Evolutionary conservation across 1,140 invertebrate species (phyloP).

Genomic region (Arctopsyche grandis): DNA sequence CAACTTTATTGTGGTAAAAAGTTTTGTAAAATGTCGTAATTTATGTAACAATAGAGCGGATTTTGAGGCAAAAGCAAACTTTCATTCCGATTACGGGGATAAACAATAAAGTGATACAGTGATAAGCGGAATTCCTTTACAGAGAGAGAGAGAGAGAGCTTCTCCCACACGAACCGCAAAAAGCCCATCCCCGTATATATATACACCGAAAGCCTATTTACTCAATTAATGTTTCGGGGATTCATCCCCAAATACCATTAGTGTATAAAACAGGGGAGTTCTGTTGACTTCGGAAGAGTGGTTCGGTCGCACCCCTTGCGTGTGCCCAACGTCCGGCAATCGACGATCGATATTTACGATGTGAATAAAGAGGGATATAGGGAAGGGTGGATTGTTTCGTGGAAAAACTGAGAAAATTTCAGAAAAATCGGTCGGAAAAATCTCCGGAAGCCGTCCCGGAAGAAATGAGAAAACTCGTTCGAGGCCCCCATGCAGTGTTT

Average conservation of each 20-base stretch:
- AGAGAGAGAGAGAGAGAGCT: no score
- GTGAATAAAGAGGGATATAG: constrained; percentile 40
- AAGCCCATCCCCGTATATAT: constrained; percentile 12
- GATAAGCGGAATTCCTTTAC: constrained; percentile 3
- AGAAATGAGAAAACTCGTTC: neutral
- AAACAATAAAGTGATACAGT: constrained; percentile 8
- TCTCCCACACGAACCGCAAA: constrained; percentile 12
- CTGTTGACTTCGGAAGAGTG: constrained; percentile 45
- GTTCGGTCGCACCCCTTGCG: constrained; percentile 46
- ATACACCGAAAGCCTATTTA: constrained; percentile 44
- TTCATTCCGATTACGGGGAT: neutral
- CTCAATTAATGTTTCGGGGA: constrained; percentile 44
- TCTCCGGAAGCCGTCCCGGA: neutral
- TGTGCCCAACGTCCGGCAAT: constrained; percentile 38
- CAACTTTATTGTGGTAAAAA: no score
- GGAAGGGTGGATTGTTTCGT: neutral
- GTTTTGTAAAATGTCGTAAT: no score
- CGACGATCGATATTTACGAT: constrained; percentile 51
- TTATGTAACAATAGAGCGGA: neutral
- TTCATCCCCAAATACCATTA: constrained; percentile 49
- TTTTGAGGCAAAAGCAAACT: neutral
- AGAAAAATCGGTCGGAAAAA: neutral
- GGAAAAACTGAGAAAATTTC: constrained; percentile 18
- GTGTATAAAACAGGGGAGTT: constrained; percentile 18
- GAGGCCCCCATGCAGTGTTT: neutral